Base-by-base conservation (phyloP, 2,888 invertebrate species). In the Pteria penguin region DNA sequence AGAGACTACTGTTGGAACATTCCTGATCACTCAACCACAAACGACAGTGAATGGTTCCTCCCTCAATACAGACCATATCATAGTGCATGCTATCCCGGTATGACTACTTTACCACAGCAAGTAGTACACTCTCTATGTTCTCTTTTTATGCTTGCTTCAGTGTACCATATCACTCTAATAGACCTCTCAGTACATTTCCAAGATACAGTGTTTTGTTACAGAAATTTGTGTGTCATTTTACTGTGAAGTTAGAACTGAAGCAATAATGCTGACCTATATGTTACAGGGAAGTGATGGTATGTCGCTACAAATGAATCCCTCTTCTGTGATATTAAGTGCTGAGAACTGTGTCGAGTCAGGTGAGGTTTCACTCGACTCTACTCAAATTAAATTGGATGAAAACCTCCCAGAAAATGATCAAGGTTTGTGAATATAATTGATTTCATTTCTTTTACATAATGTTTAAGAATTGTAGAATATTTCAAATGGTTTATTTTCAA, bases 1-100 rank as follows among this genome's bases (percentile, higher is more conserved):
- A 69, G 89, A 89, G 33, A 80, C 87, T 74, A 87, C 86, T 58
- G 76, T 80, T 27, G 87, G 86, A 4, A 81, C 88, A 5, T 88
- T 84, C 78, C 83, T 89, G 29, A 89, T 90, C 75, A 82, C 89
- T 3, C 87, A 87, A 61, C 82, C 87, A 22, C 82, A 84, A 31
- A 84, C 86, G 62, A 84, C 87, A 55, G 80, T 88, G 33, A 73
- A 83, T 58, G 82, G 84, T 22, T 76, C 76, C 27, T 65, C 81
- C 58, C 74, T 88, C 75, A 82, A 84, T 0, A 84, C 89, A n/a
- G 88, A 89, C 67, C 91, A 91, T 77, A 91, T 92, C 70, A 91
- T 92, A 62, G 90, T 88, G 2, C 89, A 89, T 67, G 84, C 89
- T 2, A 68, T 90, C 45, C 88, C 88, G 3, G 82, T 88, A 62